Evolutionary conservation across 2,113 vertebrate genomes (phyloP), one percentile per base, ranked within the genome.

Genomic region (Bagarius yarrelli): DNA sequence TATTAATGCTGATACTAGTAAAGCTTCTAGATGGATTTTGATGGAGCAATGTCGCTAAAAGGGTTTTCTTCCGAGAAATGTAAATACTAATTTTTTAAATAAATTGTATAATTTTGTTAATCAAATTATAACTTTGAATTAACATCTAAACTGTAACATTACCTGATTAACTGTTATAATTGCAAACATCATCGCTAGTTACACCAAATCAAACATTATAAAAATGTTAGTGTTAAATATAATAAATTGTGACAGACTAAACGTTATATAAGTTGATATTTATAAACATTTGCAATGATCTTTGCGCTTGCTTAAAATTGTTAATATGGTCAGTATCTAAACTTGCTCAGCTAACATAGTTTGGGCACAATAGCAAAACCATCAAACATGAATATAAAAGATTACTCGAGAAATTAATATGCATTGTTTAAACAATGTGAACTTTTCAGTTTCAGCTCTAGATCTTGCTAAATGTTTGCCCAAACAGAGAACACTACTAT

Each of bases 401-500:
- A 50, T 50, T 15, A n/a, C 19, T 36, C 0, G 1, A 70, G 14
- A 50, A n/a, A 53, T 50, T 27, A 18, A 72, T 32, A 8, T 32
- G 47, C 27, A 53, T 8, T 27, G 19, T 53, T 32, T 32, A 13
- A 19, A 21, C 25, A 13, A n/a, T 61, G 44, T 77, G 3, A 44
- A 40, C 15, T 14, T 59, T 73, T 81, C 11, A 47, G n/a, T 25
- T 56, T 21, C 56, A 64, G 72, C 55, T 66, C 19, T 32, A 30
- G 9, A 78, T 75, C 76, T 80, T 47, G 34, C 34, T 53, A 66
- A 70, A 34, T 16, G 47, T 47, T n/a, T 5, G 52, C 73, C 40
- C 32, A 23, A 61, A 72, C 59, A 69, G 73, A 83, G 80, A 80
- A 52, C 8, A 60, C 53, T 60, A 32, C 67, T 47, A 40, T 63